Conservation (phyloP, 2,888 invertebrate genomes). For the Morpho helenor region DNA sequence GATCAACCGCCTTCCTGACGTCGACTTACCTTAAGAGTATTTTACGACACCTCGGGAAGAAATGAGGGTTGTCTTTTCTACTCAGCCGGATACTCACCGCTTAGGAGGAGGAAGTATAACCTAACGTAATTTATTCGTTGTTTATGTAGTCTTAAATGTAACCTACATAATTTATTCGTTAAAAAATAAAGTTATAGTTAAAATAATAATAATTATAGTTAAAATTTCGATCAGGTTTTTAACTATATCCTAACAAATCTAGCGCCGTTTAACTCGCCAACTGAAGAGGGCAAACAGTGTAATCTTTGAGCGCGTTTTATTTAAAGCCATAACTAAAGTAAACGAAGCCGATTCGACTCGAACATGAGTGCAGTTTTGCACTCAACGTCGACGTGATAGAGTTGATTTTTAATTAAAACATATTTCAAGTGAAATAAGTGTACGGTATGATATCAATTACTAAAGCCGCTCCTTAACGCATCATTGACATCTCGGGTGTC, state of each 20-base stretch:
- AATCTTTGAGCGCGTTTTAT: conserved; percentile 28
- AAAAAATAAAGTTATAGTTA: no score
- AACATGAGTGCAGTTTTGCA: not conserved
- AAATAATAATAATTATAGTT: no score
- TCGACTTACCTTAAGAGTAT: no score
- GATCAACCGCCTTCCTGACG: no score
- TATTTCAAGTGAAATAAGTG: conserved; percentile 20
- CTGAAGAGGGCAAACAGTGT: conserved; percentile 23
- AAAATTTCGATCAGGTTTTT: no score
- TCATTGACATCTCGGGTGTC: conserved; percentile 39
- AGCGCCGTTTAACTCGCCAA: conserved; percentile 1
- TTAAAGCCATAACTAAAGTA: conserved; percentile 22
- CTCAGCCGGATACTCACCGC: no score
- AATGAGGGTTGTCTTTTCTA: no score
- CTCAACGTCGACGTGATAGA: conserved; percentile 12
- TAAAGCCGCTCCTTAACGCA: conserved; percentile 41
- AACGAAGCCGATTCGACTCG: conserved; percentile 6
- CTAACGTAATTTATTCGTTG: no score
- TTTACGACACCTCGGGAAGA: no score
- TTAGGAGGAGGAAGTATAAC: no score
- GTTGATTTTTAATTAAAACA: conserved; percentile 15
- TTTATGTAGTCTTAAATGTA: no score
- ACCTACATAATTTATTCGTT: no score
- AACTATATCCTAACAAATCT: conserved; percentile 4
- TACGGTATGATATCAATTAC: conserved; percentile 38